Evolutionary conservation across 2,113 vertebrate species (phyloP).

Genomic region (Gallinago undulata): DNA sequence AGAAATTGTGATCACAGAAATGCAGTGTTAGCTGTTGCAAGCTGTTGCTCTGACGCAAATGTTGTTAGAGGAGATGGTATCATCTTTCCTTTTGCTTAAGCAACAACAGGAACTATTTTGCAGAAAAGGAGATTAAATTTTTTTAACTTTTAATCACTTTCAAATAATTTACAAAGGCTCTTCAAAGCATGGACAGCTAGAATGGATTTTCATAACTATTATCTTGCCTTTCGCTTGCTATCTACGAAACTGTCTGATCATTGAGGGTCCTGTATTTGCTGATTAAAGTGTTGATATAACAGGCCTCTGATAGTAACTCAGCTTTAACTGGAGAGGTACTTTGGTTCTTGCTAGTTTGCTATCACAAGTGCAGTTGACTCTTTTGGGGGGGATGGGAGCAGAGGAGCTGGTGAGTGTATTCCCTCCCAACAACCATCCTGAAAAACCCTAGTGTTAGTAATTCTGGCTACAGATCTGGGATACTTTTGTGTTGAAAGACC

Average conservation of each 20-base stretch:
- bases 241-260: not conserved
- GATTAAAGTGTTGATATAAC: not conserved
- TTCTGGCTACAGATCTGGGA: not conserved
- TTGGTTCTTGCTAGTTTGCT: not conserved
- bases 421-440: not conserved
- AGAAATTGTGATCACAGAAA: not conserved
- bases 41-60: not conserved
- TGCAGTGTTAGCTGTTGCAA: not conserved
- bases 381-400: not conserved
- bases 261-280: not conserved
- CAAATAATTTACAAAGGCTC: not conserved
- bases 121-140: not conserved
- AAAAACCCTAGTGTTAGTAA: not conserved
- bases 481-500: not conserved
- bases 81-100: not conserved
- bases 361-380: not conserved
- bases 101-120: not conserved
- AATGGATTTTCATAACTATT: not conserved
- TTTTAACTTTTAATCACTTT: not conserved
- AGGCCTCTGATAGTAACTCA: not conserved
- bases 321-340: not conserved
- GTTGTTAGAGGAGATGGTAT: not conserved
- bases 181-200: not conserved
- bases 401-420: not conserved
- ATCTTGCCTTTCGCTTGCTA: not conserved